Base-by-base conservation (phyloP, 1,140 invertebrate genomes). In the Trichonephila clavipes region DNA sequence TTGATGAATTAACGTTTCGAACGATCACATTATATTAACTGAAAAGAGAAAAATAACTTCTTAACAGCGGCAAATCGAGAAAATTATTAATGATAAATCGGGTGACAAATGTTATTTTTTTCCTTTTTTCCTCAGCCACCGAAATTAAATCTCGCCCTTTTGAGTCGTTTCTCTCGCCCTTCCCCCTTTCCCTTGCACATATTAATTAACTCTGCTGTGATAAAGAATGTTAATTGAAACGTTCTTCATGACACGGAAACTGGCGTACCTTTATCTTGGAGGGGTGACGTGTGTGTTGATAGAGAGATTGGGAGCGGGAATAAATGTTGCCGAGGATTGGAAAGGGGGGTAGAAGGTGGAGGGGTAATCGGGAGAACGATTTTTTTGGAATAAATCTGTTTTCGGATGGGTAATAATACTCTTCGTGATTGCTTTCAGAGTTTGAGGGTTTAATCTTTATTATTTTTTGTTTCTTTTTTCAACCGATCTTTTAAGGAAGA, bases 161-260 rank as follows among this genome's bases (percentile, higher is more conserved):
- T 66, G 34, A 14, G 34, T 1, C 12, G 59, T 16, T 87, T 51
- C 14, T n/a, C 58, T 69, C 58, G 16, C 21, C 58, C 51, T 40
- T 61, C 24, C 58, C 58, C 6, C 24, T 51, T 44, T 88, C 61
- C 40, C 34, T 40, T n/a, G 40, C 82, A 83, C 82, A 83, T 83
- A 83, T 83, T 83, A 83, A 83, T 88, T 69, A 88, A n/a, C 64
- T 10, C 62, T 7, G 10, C 61, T 44, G 28, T 61, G 61, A 44
- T 44, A 58, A 87, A 87, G 85, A 64, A 88, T 66, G 34, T 88
- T 88, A 88, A 88, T 88, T 88, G 87, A 88, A 88, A 88, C 61
- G 62, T 66, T 69, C 62, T 69, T 62, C 64, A 66, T 69, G 62
- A 88, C 87, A 69, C 87, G 62, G 62, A 88, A 66, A 64, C 21